These are phyloP conservation scores for Belgica antarctica DNA, from an alignment of 2,888 invertebrate species.

Conservation along the genomic window DNA sequence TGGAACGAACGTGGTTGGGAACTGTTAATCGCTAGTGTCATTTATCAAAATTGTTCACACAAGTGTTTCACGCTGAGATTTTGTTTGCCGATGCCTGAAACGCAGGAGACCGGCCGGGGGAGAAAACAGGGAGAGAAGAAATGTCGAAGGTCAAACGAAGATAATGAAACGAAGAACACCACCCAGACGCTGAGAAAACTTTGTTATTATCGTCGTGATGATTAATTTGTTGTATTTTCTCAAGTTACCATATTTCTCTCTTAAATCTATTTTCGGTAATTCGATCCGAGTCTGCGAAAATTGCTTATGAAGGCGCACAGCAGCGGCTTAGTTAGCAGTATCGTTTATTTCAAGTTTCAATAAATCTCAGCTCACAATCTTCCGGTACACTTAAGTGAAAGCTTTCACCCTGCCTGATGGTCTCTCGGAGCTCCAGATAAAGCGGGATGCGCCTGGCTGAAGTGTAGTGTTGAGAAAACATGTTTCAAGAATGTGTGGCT, in stretches of 20 bases:
- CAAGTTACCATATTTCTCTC: conserved; percentile 23
- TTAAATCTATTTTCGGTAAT: not conserved
- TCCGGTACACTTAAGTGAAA: no score
- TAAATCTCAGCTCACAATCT: no score
- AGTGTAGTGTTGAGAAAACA: conserved; percentile 2
- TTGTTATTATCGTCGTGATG: not conserved
- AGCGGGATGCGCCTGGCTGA: not conserved
- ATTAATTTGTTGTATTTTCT: conserved; percentile 35
- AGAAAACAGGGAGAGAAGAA: not conserved
- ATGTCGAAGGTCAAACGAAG: not conserved
- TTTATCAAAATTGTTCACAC: not conserved
- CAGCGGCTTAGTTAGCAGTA: no score
- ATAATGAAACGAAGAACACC: not conserved
- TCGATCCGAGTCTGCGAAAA: not conserved
- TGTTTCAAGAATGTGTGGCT: conserved; percentile 15
- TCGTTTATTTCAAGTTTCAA: no score
- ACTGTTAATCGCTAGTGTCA: not conserved
- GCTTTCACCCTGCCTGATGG: no score
- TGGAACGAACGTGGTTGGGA: not conserved
- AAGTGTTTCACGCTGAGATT: no score
- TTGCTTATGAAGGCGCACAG: not conserved
- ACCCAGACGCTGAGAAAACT: conserved; percentile 17
- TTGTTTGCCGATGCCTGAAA: no score
- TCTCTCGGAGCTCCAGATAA: not conserved
- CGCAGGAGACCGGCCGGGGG: not conserved